Conservation (phyloP, 2,797 vertebrate genomes). For the Neostethus bicornis region DNA sequence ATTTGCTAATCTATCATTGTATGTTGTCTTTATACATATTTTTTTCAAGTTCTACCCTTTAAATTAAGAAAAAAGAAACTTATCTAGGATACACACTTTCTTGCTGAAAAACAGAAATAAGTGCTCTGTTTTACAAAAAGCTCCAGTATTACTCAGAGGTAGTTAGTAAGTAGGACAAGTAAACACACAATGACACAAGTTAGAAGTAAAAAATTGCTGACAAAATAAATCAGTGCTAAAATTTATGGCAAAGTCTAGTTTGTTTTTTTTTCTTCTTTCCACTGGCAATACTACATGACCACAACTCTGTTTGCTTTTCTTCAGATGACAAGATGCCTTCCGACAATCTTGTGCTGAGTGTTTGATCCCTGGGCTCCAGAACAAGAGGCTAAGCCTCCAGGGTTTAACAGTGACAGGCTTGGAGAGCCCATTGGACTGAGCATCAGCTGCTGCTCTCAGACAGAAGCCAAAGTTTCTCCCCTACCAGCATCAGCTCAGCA, state of each 20-base stretch:
- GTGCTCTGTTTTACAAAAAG: constrained; percentile 24
- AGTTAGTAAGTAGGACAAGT: constrained; percentile 55
- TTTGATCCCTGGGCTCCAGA: constrained; percentile 45
- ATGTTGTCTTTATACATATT: constrained; percentile 22
- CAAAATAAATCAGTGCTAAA: constrained; percentile 20
- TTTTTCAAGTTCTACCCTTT: constrained; percentile 14
- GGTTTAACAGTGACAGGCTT: constrained; percentile 43
- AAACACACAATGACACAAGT: constrained; percentile 41
- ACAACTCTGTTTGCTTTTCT: constrained; percentile 24
- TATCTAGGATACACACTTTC: constrained; percentile 9
- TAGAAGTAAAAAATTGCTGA: constrained; percentile 43
- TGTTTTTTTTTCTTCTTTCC: constrained; percentile 17
- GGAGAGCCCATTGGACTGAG: constrained; percentile 36
- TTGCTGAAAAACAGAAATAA: constrained; percentile 7
- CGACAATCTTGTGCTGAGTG: constrained; percentile 52
- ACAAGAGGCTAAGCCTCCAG: constrained; percentile 35
- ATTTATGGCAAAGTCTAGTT: constrained; percentile 32
- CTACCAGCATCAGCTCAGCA: constrained; percentile 2
- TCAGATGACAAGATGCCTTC: constrained; percentile 34
- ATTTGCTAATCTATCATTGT: constrained; percentile 15
- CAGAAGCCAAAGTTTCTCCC: constrained; percentile 34
- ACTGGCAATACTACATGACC: constrained; percentile 28
- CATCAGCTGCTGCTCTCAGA: constrained; percentile 44
- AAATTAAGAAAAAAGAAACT: constrained; percentile 19
- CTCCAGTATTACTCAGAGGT: constrained; percentile 10